phyloP scores from a whole-genome alignment of 92 coral and sea anemone genomes.

The Palythoa grandis region DNA sequence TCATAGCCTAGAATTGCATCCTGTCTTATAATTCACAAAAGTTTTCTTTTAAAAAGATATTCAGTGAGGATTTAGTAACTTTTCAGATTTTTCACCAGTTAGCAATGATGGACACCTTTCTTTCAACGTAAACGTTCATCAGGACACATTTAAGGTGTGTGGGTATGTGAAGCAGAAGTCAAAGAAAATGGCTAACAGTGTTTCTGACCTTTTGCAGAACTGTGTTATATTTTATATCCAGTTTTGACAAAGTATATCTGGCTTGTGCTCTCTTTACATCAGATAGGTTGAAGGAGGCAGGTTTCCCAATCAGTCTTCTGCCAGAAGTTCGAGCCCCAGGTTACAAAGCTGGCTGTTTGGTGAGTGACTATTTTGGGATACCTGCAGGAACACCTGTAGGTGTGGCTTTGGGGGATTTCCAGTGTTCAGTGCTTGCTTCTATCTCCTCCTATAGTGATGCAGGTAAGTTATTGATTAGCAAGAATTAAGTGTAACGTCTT shows the following conservation, averaged over 20 bases:
- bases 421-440: conserved; percentile 91
- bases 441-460: conserved; percentile 67
- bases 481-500: neutral
- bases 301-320: conserved; percentile 77
- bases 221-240: neutral
- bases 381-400: conserved; percentile 79
- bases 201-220: neutral
- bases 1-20: too few species aligned
- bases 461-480: conserved; percentile 53
- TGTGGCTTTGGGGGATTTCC: conserved; percentile 94
- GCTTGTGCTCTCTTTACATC: neutral
- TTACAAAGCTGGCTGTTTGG: conserved; percentile 73
- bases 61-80: too few species aligned
- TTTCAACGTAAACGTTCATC: too few species aligned
- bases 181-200: too few species aligned
- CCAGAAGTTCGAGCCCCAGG: conserved; percentile 75
- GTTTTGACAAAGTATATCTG: neutral
- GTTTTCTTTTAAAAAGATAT: too few species aligned
- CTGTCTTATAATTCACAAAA: too few species aligned
- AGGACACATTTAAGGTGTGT: too few species aligned
- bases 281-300: conserved; percentile 56
- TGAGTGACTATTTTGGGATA: conserved; percentile 61
- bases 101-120: too few species aligned
- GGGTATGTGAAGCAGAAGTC: too few species aligned
- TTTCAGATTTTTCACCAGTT: too few species aligned